Conservation (phyloP, 2,113 vertebrate genomes). For the Melanerpes formicivorus region DNA sequence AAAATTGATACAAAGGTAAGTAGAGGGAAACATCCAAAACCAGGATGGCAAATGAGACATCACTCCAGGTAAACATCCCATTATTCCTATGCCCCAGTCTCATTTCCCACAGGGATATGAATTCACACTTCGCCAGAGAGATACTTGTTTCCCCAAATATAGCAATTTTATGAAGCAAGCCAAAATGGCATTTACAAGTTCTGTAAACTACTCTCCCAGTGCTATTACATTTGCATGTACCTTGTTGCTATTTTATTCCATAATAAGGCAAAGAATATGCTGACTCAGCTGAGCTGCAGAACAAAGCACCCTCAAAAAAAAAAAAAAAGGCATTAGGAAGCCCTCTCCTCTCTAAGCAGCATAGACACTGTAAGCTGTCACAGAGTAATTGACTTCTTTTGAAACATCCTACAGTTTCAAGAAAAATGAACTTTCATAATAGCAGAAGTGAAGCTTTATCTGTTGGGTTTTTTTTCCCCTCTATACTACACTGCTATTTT, state of each 20-base stretch:
- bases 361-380: not conserved
- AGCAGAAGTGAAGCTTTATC: not conserved
- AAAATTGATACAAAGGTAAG: not conserved
- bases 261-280: not conserved
- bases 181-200: not conserved
- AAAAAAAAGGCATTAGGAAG: not conserved
- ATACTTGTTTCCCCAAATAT: not conserved
- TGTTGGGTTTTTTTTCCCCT: fast-evolving
- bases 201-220: not conserved
- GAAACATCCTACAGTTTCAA: not conserved
- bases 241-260: not conserved
- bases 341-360: not conserved
- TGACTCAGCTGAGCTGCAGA: not conserved
- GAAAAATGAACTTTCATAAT: not conserved
- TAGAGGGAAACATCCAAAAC: not conserved
- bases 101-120: not conserved
- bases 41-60: not conserved
- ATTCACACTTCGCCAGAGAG: not conserved
- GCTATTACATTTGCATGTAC: not conserved
- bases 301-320: not conserved
- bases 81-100: not conserved
- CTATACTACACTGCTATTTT: not conserved
- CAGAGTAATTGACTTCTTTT: not conserved
- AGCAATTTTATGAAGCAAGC: not conserved
- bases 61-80: not conserved